Base-by-base conservation (phyloP, 2,113 vertebrate species). In the Oriolus oriolus region DNA sequence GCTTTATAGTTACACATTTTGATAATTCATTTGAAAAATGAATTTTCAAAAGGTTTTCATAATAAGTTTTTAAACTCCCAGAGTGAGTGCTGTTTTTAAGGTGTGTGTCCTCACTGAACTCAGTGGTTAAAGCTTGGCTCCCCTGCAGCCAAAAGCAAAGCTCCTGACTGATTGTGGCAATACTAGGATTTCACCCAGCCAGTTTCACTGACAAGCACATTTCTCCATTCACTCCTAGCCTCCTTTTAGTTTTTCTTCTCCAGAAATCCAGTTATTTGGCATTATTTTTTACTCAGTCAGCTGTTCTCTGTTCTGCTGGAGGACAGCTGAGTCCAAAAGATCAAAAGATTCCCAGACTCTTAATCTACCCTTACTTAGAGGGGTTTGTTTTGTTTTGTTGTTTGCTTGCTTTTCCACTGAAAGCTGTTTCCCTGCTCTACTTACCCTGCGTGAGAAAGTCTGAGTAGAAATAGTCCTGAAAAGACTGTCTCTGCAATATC, bases 271-370 rank as follows among this genome's bases (percentile, higher is more conserved):
- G 68, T 84, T 89, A 77, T 74, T 96, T 95, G 92, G 68, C 83
- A 89, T 86, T 88, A 47, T 66, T 95, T 94, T 90, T 90, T 63
- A 56, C 73, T 86, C 71, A 54, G 80, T 93, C 93, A 90, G 80
- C 91, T 94, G 49, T 93, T 76, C 74, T 91, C 41, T 84, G 79
- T 92, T 93, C 44, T 95, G 64, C 64, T 84, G 44, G 60, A 70
- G 60, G 64, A 93, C 3, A 15, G 33, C 71, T 95, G 79, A 94
- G 64, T 77, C 68, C 86, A 86, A 95, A 73, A 76, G 83, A 95
- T 93, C 89, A 93, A 92, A 97, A 88, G 78, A 86, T 88, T 94
- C 85, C 85, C 83, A 96, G 90, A 92, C 57, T 90, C 45, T 90
- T 96, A 92, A 95, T 80, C 79, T 92, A 92, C 39, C 54, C 71